Base-by-base conservation (phyloP, 64 coral and sea anemone genomes). In the Astreopora myriophthalma region DNA sequence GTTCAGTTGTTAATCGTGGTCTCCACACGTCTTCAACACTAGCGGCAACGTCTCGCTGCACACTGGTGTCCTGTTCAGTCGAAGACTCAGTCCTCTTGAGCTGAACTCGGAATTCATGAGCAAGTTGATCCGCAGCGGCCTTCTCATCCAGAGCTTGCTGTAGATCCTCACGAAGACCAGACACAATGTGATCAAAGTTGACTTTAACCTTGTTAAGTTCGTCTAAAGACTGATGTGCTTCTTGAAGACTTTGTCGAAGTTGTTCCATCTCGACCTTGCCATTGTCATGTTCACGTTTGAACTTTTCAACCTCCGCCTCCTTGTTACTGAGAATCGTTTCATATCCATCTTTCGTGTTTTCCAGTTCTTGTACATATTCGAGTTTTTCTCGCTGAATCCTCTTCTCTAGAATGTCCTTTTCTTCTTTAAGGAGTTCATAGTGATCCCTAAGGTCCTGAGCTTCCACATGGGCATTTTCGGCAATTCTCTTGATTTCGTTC, bases 121-220 rank as follows among this genome's bases (percentile, higher is more conserved):
- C 95, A 57, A 97, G 72, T 73, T 97, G 91, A 39, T 94, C 92
- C 68, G 95, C 95, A 30, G 81, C 92, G 34, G 89, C 73, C 80
- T 89, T 87, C 11, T 88, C 95, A 69, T 91, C 51, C 48, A 90
- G 91, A 0, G 95, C 91, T 85, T 96, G 87, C 16, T 95, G 87
- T 23, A 99, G 48, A 42, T 99, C 97, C 17, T 89, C 91, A 75
- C 97, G 90, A 24, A 99, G 68, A 19, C 97, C 84, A 74, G 94
- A 91, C 11, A 99, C 91, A 85, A 99, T 99, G 69, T 99, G 97
- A 94, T 85, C 89, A 83, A 99, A 99, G 35, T 99, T 75, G 64
- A 13, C 38, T 88, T 80, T 80, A 44, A 99, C 91, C 31, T 73
- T 82, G 36, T 75, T 66, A n/a, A 81, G 65, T 71, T 78, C 69